Percentiles rank a stretch among this genome's conserved stretches.
These are phyloP conservation scores for Esox masquinongy DNA, from an alignment of 2,797 vertebrate genomes.

Conservation along the genomic window DNA sequence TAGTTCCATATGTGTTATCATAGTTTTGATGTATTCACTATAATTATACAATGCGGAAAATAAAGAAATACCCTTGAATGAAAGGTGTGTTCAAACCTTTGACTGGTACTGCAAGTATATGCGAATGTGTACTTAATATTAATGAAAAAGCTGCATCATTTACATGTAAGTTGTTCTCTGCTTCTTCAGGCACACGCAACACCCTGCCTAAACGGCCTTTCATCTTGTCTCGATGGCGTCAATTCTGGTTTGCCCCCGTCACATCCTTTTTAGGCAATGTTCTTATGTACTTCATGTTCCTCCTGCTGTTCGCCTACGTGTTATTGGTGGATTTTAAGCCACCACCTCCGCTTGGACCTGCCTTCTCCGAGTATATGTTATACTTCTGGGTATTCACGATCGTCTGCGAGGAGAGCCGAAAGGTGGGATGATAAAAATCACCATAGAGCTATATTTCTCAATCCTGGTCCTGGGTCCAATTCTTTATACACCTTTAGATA, in stretches of 20 bases:
- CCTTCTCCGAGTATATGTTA: constrained; percentile 73
- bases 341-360: constrained; percentile 61
- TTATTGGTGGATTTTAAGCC: constrained; percentile 80
- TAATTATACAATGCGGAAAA: too few relatives aligned
- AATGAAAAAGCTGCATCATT: not conserved
- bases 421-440: constrained; percentile 60
- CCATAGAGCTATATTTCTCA: not conserved
- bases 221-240: constrained; percentile 78
- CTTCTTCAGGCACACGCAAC: not conserved
- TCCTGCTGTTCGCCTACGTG: constrained; percentile 86
- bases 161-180: not conserved
- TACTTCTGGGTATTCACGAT: constrained; percentile 94
- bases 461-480: not conserved
- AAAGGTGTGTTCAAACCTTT: too few relatives aligned
- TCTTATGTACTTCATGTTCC: constrained; percentile 90
- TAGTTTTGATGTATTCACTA: too few relatives aligned
- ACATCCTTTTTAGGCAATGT: constrained; percentile 87
- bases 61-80: too few relatives aligned
- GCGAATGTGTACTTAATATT: not conserved
- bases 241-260: constrained; percentile 89
- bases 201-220: constrained; percentile 51
- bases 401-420: constrained; percentile 87
- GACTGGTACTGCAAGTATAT: not conserved
- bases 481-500: too few relatives aligned
- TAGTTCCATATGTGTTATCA: too few relatives aligned